Percentiles rank a stretch among this genome's conserved stretches.
phyloP scores from a whole-genome alignment of 2,888 invertebrate species.

The Napeogenes sylphis region DNA sequence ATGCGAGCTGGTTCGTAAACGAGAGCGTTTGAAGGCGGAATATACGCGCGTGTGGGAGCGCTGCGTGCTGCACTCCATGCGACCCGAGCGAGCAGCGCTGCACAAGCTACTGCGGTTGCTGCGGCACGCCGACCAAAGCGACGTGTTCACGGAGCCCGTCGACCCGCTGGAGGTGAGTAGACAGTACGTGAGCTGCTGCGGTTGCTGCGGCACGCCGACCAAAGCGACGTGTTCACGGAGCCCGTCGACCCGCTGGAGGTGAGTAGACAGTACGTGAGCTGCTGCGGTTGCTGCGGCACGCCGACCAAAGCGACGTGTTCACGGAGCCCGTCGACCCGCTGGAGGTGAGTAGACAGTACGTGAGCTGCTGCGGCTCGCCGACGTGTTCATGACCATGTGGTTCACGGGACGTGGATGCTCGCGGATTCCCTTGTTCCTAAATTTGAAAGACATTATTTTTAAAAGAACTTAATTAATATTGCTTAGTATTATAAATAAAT shows the following conservation, averaged over 20 bases:
- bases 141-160: slow-evolving; percentile 95
- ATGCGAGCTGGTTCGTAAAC: slow-evolving; percentile 95
- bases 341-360: slow-evolving; percentile 71
- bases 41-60: slow-evolving; percentile 88
- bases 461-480: too few species aligned
- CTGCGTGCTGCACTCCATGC: slow-evolving; percentile 87
- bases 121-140: slow-evolving; percentile 87
- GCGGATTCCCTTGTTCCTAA: too few species aligned
- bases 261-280: slow-evolving; percentile 64
- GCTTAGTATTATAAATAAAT: too few species aligned
- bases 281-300: slow-evolving; percentile 85
- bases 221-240: slow-evolving; percentile 92
- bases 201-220: slow-evolving; percentile 86
- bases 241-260: slow-evolving; percentile 93
- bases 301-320: slow-evolving; percentile 92
- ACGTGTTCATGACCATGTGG: slow-evolving; percentile 83
- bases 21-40: slow-evolving; percentile 96
- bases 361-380: slow-evolving; percentile 84
- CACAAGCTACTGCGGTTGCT: slow-evolving; percentile 87
- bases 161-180: slow-evolving; percentile 83
- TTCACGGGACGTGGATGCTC: too few species aligned
- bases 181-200: slow-evolving; percentile 81
- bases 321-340: slow-evolving; percentile 93
- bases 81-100: slow-evolving; percentile 88
- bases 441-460: too few species aligned